These are phyloP conservation scores for Neodiprion pinetum DNA, from an alignment of 1,140 invertebrate genomes.

Conservation along the genomic window DNA sequence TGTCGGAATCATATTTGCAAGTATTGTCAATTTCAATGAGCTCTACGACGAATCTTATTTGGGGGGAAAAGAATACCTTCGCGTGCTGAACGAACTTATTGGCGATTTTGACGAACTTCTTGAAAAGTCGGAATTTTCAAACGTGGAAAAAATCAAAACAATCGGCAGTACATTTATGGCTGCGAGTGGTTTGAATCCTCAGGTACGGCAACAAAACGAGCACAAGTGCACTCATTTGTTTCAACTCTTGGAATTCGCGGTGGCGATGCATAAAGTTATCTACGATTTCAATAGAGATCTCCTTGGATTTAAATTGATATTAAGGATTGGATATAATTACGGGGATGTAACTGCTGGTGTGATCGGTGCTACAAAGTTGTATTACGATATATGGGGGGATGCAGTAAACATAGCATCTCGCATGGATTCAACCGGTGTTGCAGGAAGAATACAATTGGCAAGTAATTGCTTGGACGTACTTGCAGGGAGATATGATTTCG, in stretches of 20 bases:
- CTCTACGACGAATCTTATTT: constrained; percentile 96
- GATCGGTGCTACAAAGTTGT: constrained; percentile 94
- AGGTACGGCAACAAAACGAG: constrained; percentile 65
- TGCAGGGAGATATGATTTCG: constrained; percentile 74
- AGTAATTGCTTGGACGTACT: constrained; percentile 75
- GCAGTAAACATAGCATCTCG: constrained; percentile 96
- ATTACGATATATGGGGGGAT: constrained; percentile 99
- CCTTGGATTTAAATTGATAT: constrained; percentile 87
- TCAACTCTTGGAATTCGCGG: constrained; percentile 87
- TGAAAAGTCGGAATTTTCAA: constrained; percentile 79
- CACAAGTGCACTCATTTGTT: constrained; percentile 81
- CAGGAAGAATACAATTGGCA: constrained; percentile 86
- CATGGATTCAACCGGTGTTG: constrained; percentile 93
- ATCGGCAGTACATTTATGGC: constrained; percentile 98
- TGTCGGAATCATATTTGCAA: constrained; percentile 94
- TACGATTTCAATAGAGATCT: constrained; percentile 88
- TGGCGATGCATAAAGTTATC: constrained; percentile 86
- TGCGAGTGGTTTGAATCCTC: constrained; percentile 89
- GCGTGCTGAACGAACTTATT: constrained; percentile 94
- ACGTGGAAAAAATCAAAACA: constrained; percentile 98
- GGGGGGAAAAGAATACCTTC: constrained; percentile 89
- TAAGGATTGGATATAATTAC: constrained; percentile 84
- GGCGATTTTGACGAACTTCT: constrained; percentile 95
- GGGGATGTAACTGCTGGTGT: constrained; percentile 96
- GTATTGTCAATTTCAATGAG: constrained; percentile 95